Base-by-base conservation (phyloP, 2,888 invertebrate species). In the Hypomecis punctinalis region DNA sequence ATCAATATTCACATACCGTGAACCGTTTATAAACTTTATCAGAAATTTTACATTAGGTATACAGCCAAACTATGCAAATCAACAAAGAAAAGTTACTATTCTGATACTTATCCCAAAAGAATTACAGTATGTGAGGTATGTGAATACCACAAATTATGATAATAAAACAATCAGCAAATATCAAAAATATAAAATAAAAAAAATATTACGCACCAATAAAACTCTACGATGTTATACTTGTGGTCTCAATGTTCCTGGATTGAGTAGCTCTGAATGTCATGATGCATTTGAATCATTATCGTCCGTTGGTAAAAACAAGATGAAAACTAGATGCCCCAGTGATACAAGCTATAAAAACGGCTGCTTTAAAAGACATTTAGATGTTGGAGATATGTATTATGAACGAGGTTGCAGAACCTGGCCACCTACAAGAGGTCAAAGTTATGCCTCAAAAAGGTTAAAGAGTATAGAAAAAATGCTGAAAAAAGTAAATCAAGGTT, bases 321-420 rank as follows among this genome's bases (percentile, higher is more conserved):
- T 40, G 8, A 66, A 60, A 42, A 59, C 59, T 1, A 51, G 1
- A 40, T 66, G 66, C 48, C 3, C 52, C 6, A 0, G 0, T n/a
- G 11, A 8, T 3, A 45, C 8, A 3, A 56, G 37, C 43, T 72
- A 72, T 37, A 57, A 39, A 61, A 13, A 47, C 0, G 72, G 71
- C 13, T 72, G 72, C 23, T 72, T 72, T 43, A 72, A 69, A 43
- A 75, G 86, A 45, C 82, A 63, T 66, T 33, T 82, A 5, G 87
- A 87, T 52, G 6, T 85, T 0, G 81, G 80, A 1, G 10, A 36
- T 0, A 3, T 54, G 0, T 86, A 83, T 53, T 70, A 74, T 5
- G 86, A 87, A 65, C 71, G 84, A 42, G 86, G 84, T 0, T 87
- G 87, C 45, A 76, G 87, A 36, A 64, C 71, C 0, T 68, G 67